These are phyloP conservation scores for Keiferia lycopersicella DNA, from an alignment of 2,888 invertebrate species.

Conservation along the genomic window DNA sequence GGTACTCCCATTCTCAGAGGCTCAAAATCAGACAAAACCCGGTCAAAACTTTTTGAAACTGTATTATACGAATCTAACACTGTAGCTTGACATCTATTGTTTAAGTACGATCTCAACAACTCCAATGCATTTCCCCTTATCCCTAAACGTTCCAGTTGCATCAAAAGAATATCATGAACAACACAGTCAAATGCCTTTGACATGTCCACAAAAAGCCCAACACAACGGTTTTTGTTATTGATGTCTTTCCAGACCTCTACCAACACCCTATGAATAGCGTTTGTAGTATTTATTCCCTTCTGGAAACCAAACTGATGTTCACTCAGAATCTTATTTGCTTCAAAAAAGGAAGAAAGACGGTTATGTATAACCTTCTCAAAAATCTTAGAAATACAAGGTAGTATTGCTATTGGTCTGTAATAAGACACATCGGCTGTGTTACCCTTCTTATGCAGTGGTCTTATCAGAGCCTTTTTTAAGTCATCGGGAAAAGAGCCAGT, in stretches of 20 bases:
- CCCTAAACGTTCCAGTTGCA: background rate
- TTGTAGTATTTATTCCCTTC: background rate
- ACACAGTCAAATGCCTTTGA: background rate
- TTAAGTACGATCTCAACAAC: background rate
- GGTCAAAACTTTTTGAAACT: background rate
- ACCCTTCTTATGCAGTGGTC: conserved; percentile 10
- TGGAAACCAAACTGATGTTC: background rate
- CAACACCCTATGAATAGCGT: background rate
- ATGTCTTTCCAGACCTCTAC: background rate
- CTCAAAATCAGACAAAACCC: background rate
- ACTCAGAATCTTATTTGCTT: background rate
- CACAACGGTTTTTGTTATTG: background rate
- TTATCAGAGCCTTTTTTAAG: background rate
- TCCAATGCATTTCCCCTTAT: conserved; percentile 6
- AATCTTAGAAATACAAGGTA: conserved; percentile 16
- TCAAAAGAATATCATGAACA: background rate
- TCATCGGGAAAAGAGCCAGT: conserved; percentile 3
- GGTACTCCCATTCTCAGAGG: background rate
- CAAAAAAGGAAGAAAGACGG: background rate
- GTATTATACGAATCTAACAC: background rate
- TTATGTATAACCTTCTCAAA: conserved; percentile 4
- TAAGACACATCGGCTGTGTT: background rate
- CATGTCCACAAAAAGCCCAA: background rate
- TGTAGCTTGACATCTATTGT: background rate
- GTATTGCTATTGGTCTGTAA: conserved; percentile 11